Percentiles rank a stretch among this genome's conserved stretches.
These are phyloP conservation scores for Neodiprion lecontei DNA, from an alignment of 1,140 invertebrate genomes.

Conservation along the genomic window DNA sequence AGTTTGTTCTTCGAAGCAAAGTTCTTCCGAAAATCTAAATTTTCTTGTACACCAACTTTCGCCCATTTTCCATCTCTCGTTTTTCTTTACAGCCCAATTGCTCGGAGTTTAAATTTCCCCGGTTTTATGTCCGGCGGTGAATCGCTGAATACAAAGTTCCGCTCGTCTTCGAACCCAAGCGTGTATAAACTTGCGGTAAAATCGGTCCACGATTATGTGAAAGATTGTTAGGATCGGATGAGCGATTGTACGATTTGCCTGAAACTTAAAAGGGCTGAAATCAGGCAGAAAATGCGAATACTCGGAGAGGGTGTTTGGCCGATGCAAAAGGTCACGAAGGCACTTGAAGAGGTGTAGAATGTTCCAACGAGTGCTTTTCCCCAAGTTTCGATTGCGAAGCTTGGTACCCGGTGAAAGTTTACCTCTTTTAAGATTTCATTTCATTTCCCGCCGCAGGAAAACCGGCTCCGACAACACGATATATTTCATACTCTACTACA, in stretches of 20 bases:
- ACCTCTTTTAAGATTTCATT: neutral
- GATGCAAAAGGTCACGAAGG: neutral
- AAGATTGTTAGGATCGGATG: too few species aligned
- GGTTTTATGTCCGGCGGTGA: too few species aligned
- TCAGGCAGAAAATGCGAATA: neutral
- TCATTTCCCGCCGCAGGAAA: neutral
- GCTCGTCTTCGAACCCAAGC: too few species aligned
- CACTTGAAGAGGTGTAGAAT: neutral
- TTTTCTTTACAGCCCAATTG: too few species aligned
- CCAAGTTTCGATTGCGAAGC: neutral
- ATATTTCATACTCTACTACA: neutral
- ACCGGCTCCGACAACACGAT: neutral
- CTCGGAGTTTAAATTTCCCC: too few species aligned
- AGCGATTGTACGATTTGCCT: neutral
- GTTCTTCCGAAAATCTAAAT: too few species aligned
- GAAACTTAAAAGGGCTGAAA: neutral
- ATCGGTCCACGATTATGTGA: too few species aligned
- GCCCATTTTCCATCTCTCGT: too few species aligned
- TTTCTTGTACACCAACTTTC: too few species aligned
- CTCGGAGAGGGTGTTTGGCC: neutral
- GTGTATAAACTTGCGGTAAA: too few species aligned
- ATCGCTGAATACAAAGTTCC: too few species aligned
- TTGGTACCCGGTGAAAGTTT: neutral
- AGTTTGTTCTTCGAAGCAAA: too few species aligned
- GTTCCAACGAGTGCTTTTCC: neutral